phyloP scores from a whole-genome alignment of 2,888 invertebrate species.

The Sminthurinus aureus region DNA sequence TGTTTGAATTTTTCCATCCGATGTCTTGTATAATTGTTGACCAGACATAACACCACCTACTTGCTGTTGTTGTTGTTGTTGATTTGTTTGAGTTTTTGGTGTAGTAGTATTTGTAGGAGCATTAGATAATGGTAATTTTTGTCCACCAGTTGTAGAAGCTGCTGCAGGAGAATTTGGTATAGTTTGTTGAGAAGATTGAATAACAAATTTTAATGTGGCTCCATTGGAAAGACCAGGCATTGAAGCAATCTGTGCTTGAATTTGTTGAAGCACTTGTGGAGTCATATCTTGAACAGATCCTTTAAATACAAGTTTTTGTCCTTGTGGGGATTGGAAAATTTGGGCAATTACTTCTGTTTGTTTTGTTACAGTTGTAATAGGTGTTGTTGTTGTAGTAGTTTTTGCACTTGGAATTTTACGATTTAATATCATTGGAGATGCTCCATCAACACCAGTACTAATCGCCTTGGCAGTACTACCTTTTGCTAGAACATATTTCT shows the following conservation, averaged over 20 bases:
- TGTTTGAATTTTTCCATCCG: slow-evolving; percentile 31
- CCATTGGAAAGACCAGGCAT: slow-evolving; percentile 33
- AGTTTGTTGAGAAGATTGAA: slow-evolving; percentile 16
- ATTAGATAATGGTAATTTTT: slow-evolving; percentile 4
- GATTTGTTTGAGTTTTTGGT: neutral
- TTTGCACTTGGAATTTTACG: slow-evolving; percentile 41
- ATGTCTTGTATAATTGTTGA: slow-evolving; percentile 29
- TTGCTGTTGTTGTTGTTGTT: slow-evolving; percentile 69
- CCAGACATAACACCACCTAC: neutral
- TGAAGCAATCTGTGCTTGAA: slow-evolving; percentile 37
- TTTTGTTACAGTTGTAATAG: slow-evolving; percentile 2
- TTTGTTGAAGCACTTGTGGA: slow-evolving; percentile 32
- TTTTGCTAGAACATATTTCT: slow-evolving; percentile 47
- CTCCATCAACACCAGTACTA: slow-evolving; percentile 56
- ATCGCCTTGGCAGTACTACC: neutral
- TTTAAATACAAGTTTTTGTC: slow-evolving; percentile 33
- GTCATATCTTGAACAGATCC: slow-evolving; percentile 37
- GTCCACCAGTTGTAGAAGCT: neutral
- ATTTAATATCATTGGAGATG: slow-evolving; percentile 45
- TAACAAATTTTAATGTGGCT: slow-evolving; percentile 33
- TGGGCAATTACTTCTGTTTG: slow-evolving; percentile 35
- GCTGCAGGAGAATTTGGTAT: neutral
- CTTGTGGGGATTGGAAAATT: slow-evolving; percentile 36
- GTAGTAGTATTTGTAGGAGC: slow-evolving; percentile 45
- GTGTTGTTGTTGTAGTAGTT: slow-evolving; percentile 16